Evolutionary conservation across 2,888 invertebrate genomes (phyloP), one percentile per base, ranked within the genome.

Genomic region (Trissolcus japonicus): DNA sequence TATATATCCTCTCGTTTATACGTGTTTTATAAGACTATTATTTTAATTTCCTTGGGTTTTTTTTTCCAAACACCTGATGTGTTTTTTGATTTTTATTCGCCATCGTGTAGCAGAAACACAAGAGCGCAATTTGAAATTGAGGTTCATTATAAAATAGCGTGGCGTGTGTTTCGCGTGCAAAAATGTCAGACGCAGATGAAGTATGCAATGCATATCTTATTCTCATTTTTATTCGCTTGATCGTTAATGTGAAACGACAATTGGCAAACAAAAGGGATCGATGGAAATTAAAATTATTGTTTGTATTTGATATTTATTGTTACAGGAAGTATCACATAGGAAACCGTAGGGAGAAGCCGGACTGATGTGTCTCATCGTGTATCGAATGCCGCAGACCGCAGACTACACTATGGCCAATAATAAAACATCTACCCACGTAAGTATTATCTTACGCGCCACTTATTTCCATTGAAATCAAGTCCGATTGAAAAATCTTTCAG

Each of bases 321-420:
- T 73, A 78, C 80, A 80, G 80, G 80, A 80, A 80, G 76, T 78
- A 78, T 78, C 76, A 40, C 43, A 62, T 67, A 67, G 73, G 73
- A 69, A 72, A 77, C 43, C 68, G 43, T 55, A 78, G 73, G 80
- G 76, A 73, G 80, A 80, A 80, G 80, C 80, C 80, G 55, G 69
- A 80, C 74, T 62, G 69, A 78, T 71, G 78, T 72, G 73, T 67
- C 76, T 76, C 46, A 35, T 51, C 74, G 71, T 69, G 68, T 72
- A 78, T 76, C 80, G 76, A 76, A 80, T 80, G 56, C 76, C 78
- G 74, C 80, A 74, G 76, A 80, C 80, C 80, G 72, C 80, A 80
- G 72, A 72, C 75, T 75, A 67, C 63, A 51, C 66, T 62, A 41
- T 68, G 75, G 66, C 75, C 72, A 75, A 78, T 72, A 75, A 75